A percentile compares a stretch with the other conserved stretches of the same genome.
Evolutionary conservation across 2,113 vertebrate species (phyloP).

Genomic region (Choloepus hoffmanni): DNA sequence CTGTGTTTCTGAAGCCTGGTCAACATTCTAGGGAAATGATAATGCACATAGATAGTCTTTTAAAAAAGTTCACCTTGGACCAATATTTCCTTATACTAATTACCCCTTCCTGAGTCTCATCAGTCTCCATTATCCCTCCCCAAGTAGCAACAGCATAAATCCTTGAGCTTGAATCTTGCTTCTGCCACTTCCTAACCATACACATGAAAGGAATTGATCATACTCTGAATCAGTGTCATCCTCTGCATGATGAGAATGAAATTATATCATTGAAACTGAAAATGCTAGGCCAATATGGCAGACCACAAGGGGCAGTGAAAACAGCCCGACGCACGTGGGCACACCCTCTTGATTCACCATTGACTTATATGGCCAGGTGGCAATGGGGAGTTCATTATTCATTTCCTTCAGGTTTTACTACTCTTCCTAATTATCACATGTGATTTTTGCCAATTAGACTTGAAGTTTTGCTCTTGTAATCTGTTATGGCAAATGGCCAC

Average conservation of each 20-base stretch:
- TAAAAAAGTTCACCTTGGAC: constrained; percentile 25
- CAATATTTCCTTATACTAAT: constrained; percentile 42
- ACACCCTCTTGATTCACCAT: background rate
- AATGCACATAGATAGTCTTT: constrained; percentile 12
- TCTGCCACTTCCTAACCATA: background rate
- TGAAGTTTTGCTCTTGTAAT: background rate
- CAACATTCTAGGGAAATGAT: constrained; percentile 73
- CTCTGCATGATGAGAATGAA: background rate
- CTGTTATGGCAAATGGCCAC: background rate
- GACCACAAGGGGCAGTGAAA: background rate
- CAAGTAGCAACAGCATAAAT: constrained; percentile 14
- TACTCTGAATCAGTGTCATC: background rate
- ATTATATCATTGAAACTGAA: background rate
- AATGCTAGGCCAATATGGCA: background rate
- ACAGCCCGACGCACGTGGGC: background rate
- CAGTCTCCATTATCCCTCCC: background rate
- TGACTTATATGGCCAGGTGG: background rate
- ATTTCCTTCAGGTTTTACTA: background rate
- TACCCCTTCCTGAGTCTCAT: constrained; percentile 42
- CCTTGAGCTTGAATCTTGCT: background rate
- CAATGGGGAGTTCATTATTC: background rate
- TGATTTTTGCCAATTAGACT: background rate
- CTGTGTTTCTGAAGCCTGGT: constrained; percentile 59
- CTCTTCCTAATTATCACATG: background rate
- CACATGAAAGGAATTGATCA: background rate